These are phyloP conservation scores for Rhegmatorhina hoffmannsi DNA, from an alignment of 2,113 vertebrate species.

Conservation along the genomic window DNA sequence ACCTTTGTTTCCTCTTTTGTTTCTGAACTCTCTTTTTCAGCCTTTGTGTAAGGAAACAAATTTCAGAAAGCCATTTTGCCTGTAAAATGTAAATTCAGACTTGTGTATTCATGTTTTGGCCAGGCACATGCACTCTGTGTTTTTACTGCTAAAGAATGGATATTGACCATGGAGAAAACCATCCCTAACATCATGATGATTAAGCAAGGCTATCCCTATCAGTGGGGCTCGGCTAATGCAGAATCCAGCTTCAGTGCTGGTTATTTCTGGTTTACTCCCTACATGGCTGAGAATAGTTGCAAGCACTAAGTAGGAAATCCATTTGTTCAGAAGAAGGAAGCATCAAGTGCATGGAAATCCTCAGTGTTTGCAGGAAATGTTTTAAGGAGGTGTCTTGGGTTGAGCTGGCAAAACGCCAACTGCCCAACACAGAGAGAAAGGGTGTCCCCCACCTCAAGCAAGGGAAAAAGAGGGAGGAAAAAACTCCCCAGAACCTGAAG, in stretches of 20 bases:
- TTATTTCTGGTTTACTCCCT: not conserved
- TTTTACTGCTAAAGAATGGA: not conserved
- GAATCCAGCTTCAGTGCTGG: not conserved
- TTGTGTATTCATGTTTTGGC: fast-evolving
- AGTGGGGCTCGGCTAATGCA: not conserved
- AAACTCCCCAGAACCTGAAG: no score
- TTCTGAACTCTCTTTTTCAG: not conserved
- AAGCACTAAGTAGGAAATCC: not conserved
- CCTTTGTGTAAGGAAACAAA: not conserved
- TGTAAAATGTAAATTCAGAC: not conserved
- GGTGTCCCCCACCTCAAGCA: no score
- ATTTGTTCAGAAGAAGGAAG: not conserved
- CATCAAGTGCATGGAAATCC: not conserved
- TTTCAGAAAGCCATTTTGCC: not conserved
- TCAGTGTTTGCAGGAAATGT: not conserved
- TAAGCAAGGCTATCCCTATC: not conserved
- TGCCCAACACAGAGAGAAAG: no score
- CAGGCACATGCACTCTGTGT: not conserved
- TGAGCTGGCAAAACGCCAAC: no score
- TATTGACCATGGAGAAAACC: not conserved
- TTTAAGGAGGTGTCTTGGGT: not conserved
- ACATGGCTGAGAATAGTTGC: not conserved
- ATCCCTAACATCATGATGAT: not conserved
- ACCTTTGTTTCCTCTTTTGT: not conserved
- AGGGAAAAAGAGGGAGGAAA: no score